A percentile compares a stretch with the other conserved stretches of the same genome.
phyloP scores from a whole-genome alignment of 2,888 invertebrate genomes.

The Mechanitis messenoides region DNA sequence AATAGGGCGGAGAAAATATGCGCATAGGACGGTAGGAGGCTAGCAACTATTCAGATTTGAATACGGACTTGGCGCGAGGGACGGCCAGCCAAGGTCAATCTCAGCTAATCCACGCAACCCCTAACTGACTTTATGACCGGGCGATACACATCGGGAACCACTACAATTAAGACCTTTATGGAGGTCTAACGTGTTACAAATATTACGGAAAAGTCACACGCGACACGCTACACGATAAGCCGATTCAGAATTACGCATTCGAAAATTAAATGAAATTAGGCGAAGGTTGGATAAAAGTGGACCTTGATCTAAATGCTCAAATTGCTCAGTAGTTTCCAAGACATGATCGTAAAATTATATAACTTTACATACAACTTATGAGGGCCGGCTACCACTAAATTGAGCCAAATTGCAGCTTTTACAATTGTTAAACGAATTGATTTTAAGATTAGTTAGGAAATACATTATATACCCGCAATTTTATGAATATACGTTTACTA shows the following conservation, averaged over 20 bases:
- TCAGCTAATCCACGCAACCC: constrained; percentile 67
- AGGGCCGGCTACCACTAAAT: background rate
- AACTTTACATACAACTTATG: constrained; percentile 3
- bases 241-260: constrained; percentile 60
- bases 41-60: constrained; percentile 69
- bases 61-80: constrained; percentile 48
- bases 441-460: background rate
- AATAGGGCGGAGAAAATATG: constrained; percentile 45
- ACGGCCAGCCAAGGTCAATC: constrained; percentile 64
- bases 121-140: constrained; percentile 44
- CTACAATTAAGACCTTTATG: constrained; percentile 54
- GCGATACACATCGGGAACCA: constrained; percentile 57
- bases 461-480: too few species aligned
- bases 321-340: constrained; percentile 21
- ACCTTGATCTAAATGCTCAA: constrained; percentile 55
- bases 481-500: too few species aligned
- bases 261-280: constrained; percentile 53
- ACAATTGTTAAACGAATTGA: background rate
- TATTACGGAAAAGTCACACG: constrained; percentile 41
- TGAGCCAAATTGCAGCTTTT: too few species aligned
- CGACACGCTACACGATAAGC: constrained; percentile 63
- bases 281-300: constrained; percentile 38
- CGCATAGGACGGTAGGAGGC: constrained; percentile 60
- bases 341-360: constrained; percentile 12
- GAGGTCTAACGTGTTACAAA: constrained; percentile 54